These are phyloP conservation scores for Pseudorhombus dupliciocellatus DNA, from an alignment of 2,113 vertebrate genomes.

Conservation along the genomic window DNA sequence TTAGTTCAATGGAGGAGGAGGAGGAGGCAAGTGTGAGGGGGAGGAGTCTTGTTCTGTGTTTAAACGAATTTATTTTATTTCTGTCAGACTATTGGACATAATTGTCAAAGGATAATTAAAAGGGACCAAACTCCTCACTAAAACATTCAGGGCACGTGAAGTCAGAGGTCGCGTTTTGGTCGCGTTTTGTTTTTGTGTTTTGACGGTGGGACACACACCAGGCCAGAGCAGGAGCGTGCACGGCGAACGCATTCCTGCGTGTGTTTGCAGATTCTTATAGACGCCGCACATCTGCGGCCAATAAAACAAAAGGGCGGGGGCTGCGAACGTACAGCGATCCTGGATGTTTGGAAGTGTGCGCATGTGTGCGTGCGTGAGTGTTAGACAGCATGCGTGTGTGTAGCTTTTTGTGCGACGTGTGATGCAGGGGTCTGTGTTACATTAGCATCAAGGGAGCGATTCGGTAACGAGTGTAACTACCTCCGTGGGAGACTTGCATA, in stretches of 20 bases:
- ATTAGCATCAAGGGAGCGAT: constrained; percentile 71
- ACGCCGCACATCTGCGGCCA: constrained; percentile 68
- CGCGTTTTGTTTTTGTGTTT: constrained; percentile 37
- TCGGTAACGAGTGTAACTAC: constrained; percentile 80
- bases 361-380: constrained; percentile 43
- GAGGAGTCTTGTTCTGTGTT: neutral
- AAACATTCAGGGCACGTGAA: too few species aligned
- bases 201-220: constrained; percentile 39
- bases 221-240: constrained; percentile 16
- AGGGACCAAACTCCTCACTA: too few species aligned
- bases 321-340: constrained; percentile 43
- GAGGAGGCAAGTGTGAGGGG: neutral
- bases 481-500: constrained; percentile 88
- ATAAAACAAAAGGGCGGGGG: constrained; percentile 54
- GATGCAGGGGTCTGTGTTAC: constrained; percentile 59
- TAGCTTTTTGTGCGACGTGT: constrained; percentile 41
- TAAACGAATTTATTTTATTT: too few species aligned
- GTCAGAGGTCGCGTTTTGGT: too few species aligned
- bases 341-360: constrained; percentile 50
- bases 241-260: constrained; percentile 43
- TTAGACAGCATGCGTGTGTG: constrained; percentile 57
- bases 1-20: neutral
- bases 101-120: too few species aligned
- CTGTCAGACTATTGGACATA: too few species aligned
- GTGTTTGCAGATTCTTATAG: constrained; percentile 61